phyloP scores from a whole-genome alignment of 2,888 invertebrate species.

The Congeria kusceri region DNA sequence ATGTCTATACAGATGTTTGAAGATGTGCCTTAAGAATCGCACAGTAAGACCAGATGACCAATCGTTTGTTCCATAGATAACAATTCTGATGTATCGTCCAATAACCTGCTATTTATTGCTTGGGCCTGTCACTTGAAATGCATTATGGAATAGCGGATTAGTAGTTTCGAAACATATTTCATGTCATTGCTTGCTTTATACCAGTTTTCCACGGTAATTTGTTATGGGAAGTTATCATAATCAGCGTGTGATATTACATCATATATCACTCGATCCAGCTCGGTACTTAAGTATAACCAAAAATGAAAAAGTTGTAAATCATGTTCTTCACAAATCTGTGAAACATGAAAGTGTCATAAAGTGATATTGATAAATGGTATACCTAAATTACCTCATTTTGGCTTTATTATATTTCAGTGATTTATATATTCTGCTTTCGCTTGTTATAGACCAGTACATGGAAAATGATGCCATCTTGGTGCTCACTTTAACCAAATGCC shows the following conservation, averaged over 20 bases:
- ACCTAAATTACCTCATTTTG: no score
- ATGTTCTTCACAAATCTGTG: constrained; percentile 2
- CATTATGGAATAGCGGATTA: constrained; percentile 66
- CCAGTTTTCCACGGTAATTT: constrained; percentile 26
- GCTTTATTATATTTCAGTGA: no score
- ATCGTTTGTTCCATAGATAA: constrained; percentile 20
- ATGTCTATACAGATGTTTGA: no score
- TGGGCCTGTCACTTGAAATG: constrained; percentile 54
- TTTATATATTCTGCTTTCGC: no score
- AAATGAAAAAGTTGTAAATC: constrained; percentile 34
- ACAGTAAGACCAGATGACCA: no score
- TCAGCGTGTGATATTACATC: constrained; percentile 44
- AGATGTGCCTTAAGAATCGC: no score
- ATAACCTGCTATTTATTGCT: constrained; percentile 51
- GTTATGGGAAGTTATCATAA: constrained; percentile 39
- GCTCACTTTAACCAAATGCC: no score
- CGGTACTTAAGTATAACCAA: background rate
- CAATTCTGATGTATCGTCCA: constrained; percentile 55
- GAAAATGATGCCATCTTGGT: no score
- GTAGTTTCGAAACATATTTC: constrained; percentile 61
- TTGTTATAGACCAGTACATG: no score
- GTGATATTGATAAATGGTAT: background rate
- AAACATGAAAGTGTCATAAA: constrained; percentile 10
- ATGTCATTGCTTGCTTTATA: constrained; percentile 51
- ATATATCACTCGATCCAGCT: constrained; percentile 29